phyloP scores from a whole-genome alignment of 2,797 vertebrate species.

The Alosa sapidissima region DNA sequence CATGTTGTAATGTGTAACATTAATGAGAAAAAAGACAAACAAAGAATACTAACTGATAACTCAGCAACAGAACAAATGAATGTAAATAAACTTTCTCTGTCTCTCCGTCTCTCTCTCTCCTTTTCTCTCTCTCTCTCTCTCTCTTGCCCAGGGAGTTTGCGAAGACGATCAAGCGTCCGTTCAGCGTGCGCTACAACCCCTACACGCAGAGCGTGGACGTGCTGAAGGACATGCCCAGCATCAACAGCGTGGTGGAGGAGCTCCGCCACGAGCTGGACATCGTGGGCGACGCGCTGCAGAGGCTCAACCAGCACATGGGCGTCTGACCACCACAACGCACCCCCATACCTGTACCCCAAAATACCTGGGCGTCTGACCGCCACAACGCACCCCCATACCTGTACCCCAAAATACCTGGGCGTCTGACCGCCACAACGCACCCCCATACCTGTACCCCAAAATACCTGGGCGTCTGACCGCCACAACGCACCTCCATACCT shows the following conservation, averaged over 20 bases:
- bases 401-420: not conserved
- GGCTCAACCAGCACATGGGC: constrained; percentile 85
- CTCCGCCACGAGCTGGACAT: constrained; percentile 90
- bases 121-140: not conserved
- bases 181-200: constrained; percentile 92
- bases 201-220: constrained; percentile 93
- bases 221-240: constrained; percentile 88
- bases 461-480: not conserved
- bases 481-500: not conserved
- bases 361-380: not conserved
- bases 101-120: not conserved
- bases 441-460: not conserved
- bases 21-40: too few species aligned
- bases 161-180: constrained; percentile 93
- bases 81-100: not conserved
- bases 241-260: constrained; percentile 87
- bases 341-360: not conserved
- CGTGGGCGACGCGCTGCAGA: constrained; percentile 86
- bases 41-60: too few species aligned
- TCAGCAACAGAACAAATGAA: too few species aligned
- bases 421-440: not conserved
- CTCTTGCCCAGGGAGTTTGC: constrained; percentile 86
- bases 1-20: too few species aligned
- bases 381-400: not conserved
- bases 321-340: constrained; percentile 64